phyloP scores from a whole-genome alignment of 2,797 vertebrate species.

The Galaxias olidus region DNA sequence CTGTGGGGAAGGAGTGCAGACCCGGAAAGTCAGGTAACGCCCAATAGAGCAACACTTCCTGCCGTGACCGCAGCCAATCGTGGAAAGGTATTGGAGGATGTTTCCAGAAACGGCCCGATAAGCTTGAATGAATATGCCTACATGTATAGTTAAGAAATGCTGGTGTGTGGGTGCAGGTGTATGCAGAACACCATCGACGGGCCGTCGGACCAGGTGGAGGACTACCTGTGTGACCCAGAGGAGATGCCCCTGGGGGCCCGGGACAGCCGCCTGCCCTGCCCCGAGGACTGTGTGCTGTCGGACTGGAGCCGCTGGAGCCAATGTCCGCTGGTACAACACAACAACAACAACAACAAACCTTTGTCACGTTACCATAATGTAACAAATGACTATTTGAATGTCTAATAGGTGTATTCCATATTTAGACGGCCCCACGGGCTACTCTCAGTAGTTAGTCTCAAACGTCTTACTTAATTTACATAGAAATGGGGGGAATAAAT shows the following conservation, averaged over 20 bases:
- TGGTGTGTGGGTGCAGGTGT: constrained; percentile 76
- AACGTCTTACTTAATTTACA: too few relatives aligned
- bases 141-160: too few relatives aligned
- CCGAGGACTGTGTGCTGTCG: constrained; percentile 91
- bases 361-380: not conserved
- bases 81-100: too few relatives aligned
- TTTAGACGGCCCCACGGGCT: constrained; percentile 5
- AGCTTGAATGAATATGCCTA: too few relatives aligned
- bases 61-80: too few relatives aligned
- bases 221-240: constrained; percentile 97
- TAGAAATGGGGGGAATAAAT: too few relatives aligned
- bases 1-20: constrained; percentile 96
- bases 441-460: not conserved
- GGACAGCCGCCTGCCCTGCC: constrained; percentile 89
- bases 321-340: constrained; percentile 81
- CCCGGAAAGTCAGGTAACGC: constrained; percentile 91
- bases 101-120: too few relatives aligned
- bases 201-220: constrained; percentile 91
- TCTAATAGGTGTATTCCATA: not conserved
- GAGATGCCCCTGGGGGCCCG: constrained; percentile 96
- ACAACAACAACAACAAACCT: not conserved
- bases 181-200: constrained; percentile 96
- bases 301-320: constrained; percentile 90
- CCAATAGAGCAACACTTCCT: not conserved
- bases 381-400: too few relatives aligned